A percentile compares a stretch with the other conserved stretches of the same genome.
Conservation (phyloP, 2,888 invertebrate genomes). For the Microplitis manilae region DNA sequence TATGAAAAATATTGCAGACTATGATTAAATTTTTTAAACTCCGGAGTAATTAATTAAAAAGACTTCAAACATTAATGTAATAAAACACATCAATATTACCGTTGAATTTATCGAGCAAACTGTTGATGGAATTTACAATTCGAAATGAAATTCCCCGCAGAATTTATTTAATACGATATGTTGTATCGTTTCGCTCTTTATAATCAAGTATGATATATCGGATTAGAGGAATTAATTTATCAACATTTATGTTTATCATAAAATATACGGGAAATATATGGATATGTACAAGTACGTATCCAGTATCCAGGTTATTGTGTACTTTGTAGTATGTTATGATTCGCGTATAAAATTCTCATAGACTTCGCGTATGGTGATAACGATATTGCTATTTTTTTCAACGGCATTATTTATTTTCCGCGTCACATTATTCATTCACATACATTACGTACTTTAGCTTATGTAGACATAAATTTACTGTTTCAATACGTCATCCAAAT, state of each 20-base stretch:
- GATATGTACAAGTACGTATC: neutral
- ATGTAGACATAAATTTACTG: neutral
- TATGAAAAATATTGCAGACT: too few relatives aligned
- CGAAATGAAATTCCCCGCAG: neutral
- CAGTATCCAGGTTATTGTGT: neutral
- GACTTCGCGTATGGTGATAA: neutral
- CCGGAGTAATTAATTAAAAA: neutral
- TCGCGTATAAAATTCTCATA: too few relatives aligned
- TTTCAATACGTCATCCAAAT: slow-evolving; percentile 3
- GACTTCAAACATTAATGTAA: neutral
- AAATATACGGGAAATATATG: neutral
- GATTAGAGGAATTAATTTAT: neutral
- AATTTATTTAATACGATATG: neutral
- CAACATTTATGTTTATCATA: neutral
- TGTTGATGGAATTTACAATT: neutral
- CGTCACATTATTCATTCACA: neutral
- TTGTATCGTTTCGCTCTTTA: neutral
- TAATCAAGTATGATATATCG: neutral
- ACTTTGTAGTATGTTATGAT: too few relatives aligned
- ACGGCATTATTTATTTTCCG: neutral
- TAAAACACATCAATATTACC: neutral
- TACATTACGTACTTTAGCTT: neutral
- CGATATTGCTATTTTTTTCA: neutral
- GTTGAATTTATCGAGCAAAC: neutral
- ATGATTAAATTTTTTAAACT: neutral